Percentiles rank a stretch among this genome's conserved stretches.
phyloP scores from a whole-genome alignment of 2,797 vertebrate species.

The Chanos chanos region DNA sequence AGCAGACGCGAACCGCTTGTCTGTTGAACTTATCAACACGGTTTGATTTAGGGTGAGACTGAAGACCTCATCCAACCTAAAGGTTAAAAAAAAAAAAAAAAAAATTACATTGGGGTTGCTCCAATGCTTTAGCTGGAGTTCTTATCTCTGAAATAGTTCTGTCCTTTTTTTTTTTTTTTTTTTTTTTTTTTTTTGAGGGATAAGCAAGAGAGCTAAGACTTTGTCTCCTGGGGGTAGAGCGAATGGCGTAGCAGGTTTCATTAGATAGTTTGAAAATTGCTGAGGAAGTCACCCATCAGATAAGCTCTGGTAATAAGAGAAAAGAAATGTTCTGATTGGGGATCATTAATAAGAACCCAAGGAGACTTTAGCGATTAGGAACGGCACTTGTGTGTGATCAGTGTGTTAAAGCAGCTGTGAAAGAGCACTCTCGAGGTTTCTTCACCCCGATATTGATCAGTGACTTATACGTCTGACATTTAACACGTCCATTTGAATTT shows the following conservation, averaged over 20 bases:
- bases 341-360: conserved; percentile 51
- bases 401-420: conserved; percentile 4
- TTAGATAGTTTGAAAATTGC: conserved; percentile 50
- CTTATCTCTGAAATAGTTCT: conserved; percentile 42
- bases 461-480: conserved; percentile 39
- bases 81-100: neutral
- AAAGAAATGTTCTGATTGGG: conserved; percentile 48
- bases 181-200: conserved; percentile 15
- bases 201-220: conserved; percentile 18
- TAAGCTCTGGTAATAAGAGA: conserved; percentile 55
- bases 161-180: conserved; percentile 21
- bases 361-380: conserved; percentile 46
- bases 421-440: conserved; percentile 39
- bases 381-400: conserved; percentile 16
- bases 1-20: too few relatives aligned
- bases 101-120: neutral
- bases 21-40: too few relatives aligned
- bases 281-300: conserved; percentile 54
- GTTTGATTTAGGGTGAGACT: too few relatives aligned
- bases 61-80: too few relatives aligned
- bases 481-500: conserved; percentile 40
- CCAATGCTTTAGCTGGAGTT: neutral
- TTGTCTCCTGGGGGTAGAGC: conserved; percentile 16
- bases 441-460: conserved; percentile 56
- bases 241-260: conserved; percentile 43